Base-by-base conservation (phyloP, 2,113 vertebrate species). In the Meles meles region DNA sequence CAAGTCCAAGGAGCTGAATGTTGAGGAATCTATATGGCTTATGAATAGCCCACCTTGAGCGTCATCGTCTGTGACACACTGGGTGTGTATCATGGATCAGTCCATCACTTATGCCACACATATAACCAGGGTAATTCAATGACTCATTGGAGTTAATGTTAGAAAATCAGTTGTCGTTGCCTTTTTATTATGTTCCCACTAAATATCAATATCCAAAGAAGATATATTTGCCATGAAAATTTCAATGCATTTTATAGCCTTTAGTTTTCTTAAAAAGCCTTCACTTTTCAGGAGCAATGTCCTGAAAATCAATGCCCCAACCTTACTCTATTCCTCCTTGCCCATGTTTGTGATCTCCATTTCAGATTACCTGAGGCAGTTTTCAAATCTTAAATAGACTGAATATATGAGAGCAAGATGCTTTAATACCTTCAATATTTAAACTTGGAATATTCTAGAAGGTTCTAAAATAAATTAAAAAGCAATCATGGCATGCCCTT, bases 31-130 rank as follows among this genome's bases (percentile, higher is more conserved):
- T 79, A 23, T 49, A 47, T 72, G 57, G 47, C 49, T 95, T 83
- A 67, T 69, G 31, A 90, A 81, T 52, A 82, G 10, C 25, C 67
- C 61, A 71, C 42, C 11, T 88, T 89, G 37, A 91, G 47, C 5
- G 7, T 87, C 81, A 69, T 72, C 4, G 7, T 20, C 90, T 93
- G 31, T 96, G 94, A 97, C 79, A 95, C 57, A 83, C 2, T n/a
- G 94, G 95, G 91, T 89, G 79, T 97, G 86, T 76, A 59, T 81
- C 27, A 23, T 84, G 87, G 90, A 44, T 84, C 89, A 90, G 63
- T 67, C 83, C 27, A 57, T 93, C 77, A 82, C 8, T 91, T 72
- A 72, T 49, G 77, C 81, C 79, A 90, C 11, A 82, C 17, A 88
- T 47, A 91, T 3, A 44, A 67, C 47, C 49, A 27, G 85, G 65